Conservation (phyloP, 1,140 invertebrate species). For the Drosophila nasuta region DNA sequence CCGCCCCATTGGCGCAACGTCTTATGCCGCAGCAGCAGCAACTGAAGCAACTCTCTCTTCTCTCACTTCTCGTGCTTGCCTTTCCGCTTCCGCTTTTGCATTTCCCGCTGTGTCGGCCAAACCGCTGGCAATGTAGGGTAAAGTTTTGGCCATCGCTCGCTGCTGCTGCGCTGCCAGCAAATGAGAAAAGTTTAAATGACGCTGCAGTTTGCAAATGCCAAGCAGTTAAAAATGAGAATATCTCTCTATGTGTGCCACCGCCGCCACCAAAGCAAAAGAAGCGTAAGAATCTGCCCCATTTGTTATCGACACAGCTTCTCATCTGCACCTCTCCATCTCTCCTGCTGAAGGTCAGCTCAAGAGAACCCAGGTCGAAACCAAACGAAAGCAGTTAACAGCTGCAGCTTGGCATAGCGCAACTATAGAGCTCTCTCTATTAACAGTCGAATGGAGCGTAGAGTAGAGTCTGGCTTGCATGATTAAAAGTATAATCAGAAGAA, state of each 20-base stretch:
- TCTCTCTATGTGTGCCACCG: conserved; percentile 45
- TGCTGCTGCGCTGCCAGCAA: conserved; percentile 68
- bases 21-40: conserved; percentile 41
- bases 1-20: conserved; percentile 24
- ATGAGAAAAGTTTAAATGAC: conserved; percentile 83
- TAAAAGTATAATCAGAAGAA: too few species aligned
- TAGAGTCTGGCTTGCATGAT: too few species aligned
- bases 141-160: conserved; percentile 55
- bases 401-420: background rate
- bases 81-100: background rate
- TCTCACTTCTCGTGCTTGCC: background rate
- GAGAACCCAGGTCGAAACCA: background rate
- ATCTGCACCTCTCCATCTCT: conserved; percentile 21
- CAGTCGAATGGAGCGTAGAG: background rate
- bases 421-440: conserved; percentile 4
- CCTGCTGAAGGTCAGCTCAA: conserved; percentile 53
- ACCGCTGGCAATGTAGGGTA: conserved; percentile 63
- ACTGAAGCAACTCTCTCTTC: background rate
- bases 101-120: background rate
- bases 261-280: background rate
- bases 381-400: conserved; percentile 1
- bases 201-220: conserved; percentile 82
- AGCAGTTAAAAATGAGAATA: conserved; percentile 80
- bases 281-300: conserved; percentile 58
- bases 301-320: conserved; percentile 60